Evolutionary conservation across 2,113 vertebrate species (phyloP), one percentile per base, ranked within the genome.

Genomic region (Solea senegalensis): DNA sequence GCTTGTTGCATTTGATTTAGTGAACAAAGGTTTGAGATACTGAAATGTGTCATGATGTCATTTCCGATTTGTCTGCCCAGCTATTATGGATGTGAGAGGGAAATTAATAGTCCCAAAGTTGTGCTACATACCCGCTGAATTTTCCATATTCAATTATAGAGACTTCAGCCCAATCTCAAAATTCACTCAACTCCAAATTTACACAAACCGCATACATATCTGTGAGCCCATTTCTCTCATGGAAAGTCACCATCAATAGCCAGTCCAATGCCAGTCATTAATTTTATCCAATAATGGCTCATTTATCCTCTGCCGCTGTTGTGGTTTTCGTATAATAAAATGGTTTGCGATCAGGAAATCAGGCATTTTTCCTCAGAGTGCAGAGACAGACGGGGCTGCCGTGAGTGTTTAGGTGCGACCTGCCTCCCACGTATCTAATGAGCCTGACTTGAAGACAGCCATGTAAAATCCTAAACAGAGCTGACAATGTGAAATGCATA

Each of bases 381-480:
- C 80, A 62, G 21, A 14, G 46, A 65, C 67, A 28, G 55, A 63
- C 34, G 34, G 5, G 34, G 74, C 53, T 2, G 12, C 61, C 80
- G 74, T 84, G 81, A 70, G 76, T 69, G 69, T 68, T 80, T 76
- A 78, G 80, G 76, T 65, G 57, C 53, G 45, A 43, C 72, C 34
- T 56, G 75, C 81, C 82, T 83, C 74, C 84, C 84, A 51, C 75
- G 9, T 27, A 45, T 78, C 65, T 76, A 78, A 85, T 78, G 63
- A 82, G 56, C 72, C 71, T 8, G 54, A 45, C 52, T 62, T 48
- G 45, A 59, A 69, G 84, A 81, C 74, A 66, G 69, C 61, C 77
- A 14, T 67, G 53, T 65, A 74, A 84, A 89, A 87, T 85, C 65
- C 66, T 70, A 80, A 86, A 90, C 76, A 80, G 72, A 48, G 62